Base-by-base conservation (phyloP, 2,888 invertebrate genomes). In the Drosophila villosipedis region DNA sequence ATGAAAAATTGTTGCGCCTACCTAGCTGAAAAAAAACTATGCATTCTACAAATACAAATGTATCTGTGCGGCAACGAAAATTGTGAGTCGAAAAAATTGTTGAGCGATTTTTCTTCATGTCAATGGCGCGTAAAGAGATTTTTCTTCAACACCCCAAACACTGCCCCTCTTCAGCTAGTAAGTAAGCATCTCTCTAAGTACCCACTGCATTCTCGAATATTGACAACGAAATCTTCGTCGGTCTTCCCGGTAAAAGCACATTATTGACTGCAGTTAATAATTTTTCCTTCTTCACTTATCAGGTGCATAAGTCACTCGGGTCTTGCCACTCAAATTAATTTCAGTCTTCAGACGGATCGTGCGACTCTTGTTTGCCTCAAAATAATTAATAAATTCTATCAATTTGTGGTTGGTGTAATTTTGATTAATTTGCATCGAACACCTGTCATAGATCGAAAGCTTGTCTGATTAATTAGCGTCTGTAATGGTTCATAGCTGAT, bases 51-150 rank as follows among this genome's bases (percentile, higher is more conserved):
- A 58, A 55, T 62, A 68, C 33, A 25, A 22, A 31, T 22, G 14
- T 16, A 14, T 22, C 31, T 6, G 30, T 58, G 47, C 0, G n/a
- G 30, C 64, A 33, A 33, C 50, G 7, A 47, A 89, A 80, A 70
- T 80, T 78, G 84, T 84, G 83, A 84, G 57, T 84, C 74, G 78
- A 76, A 82, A 88, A 91, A 88, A 91, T 90, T 88, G 89, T 89
- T 87, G 78, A 82, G 80, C 84, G 81, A 92, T 92, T 89, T 87
- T 87, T 91, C 90, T 80, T 89, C 72, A 67, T 84, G 91, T 91
- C 91, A 82, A 76, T 76, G 64, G 62, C 64, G 80, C 82, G 77
- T 76, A 78, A 73, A 68, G 58, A 68, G 76, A 87, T 84, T 86
- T 90, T 80, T 89, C 89, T 73, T 82, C 76, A 60, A 35, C 78